These are phyloP conservation scores for Hirtodrosophila confusa DNA, from an alignment of 2,888 invertebrate species.

Conservation along the genomic window DNA sequence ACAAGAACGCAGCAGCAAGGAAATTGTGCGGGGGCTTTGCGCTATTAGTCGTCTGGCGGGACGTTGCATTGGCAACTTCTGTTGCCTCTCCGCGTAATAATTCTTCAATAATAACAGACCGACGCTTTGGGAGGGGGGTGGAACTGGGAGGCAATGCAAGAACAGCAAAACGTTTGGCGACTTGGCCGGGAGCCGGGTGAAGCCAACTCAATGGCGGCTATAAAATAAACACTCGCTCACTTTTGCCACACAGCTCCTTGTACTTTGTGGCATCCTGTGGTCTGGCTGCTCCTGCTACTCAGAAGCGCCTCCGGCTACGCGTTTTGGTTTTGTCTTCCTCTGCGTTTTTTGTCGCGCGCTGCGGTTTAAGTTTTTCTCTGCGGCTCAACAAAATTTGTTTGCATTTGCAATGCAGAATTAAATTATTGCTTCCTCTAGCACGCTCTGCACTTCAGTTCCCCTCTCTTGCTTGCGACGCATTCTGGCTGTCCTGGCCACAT, in stretches of 20 bases:
- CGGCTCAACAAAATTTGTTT: conserved; percentile 75
- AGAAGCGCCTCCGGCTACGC: conserved; percentile 30
- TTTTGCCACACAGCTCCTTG: conserved; percentile 57
- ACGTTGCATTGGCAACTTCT: conserved; percentile 64
- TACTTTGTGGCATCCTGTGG: conserved; percentile 40
- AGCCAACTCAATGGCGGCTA: conserved; percentile 67
- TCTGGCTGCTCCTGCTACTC: conserved; percentile 6
- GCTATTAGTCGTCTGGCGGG: conserved; percentile 60
- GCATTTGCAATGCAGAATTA: conserved; percentile 76
- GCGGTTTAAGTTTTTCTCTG: conserved; percentile 74
- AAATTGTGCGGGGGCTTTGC: conserved; percentile 43
- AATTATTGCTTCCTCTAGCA: conserved; percentile 77
- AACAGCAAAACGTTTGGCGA: conserved; percentile 52
- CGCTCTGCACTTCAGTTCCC: conserved; percentile 17
- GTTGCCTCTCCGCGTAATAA: conserved; percentile 66
- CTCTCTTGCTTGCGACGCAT: conserved; percentile 34
- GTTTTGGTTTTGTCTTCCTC: conserved; percentile 48
- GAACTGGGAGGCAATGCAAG: conserved; percentile 5
- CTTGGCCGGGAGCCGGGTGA: conserved; percentile 28
- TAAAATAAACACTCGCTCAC: conserved; percentile 76
- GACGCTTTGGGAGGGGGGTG: conserved; percentile 8
- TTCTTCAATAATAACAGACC: conserved; percentile 73
- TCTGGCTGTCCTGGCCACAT: conserved; percentile 32
- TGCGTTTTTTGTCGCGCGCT: conserved; percentile 58
- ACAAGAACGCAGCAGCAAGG: conserved; percentile 39